Evolutionary conservation across 2,888 invertebrate genomes (phyloP).

Genomic region (Creontiades dilutus): DNA sequence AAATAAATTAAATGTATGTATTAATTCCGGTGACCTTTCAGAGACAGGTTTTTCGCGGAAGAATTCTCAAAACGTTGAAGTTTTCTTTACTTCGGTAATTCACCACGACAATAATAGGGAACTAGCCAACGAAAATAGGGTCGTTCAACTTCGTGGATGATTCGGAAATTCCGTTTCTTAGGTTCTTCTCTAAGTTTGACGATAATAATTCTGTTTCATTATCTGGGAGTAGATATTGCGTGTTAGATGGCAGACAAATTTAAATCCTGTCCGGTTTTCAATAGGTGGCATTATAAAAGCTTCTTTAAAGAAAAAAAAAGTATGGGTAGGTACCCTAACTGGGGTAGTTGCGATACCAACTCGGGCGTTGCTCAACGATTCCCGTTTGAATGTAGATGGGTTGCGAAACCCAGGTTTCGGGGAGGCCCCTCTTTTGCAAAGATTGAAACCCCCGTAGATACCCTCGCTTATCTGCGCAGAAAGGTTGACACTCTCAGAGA

Average conservation of each 20-base stretch:
- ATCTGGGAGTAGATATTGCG: neutral
- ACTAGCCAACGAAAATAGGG: too few relatives aligned
- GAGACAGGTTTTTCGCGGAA: too few relatives aligned
- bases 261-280: neutral
- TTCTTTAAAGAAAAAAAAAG: neutral
- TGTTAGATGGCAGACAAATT: neutral
- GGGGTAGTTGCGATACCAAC: constrained; percentile 20
- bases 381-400: neutral
- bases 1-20: too few relatives aligned
- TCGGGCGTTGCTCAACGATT: neutral
- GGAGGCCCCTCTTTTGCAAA: neutral
- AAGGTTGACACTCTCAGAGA: too few relatives aligned
- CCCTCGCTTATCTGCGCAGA: neutral
- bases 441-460: neutral
- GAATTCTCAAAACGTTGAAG: too few relatives aligned
- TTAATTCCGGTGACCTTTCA: too few relatives aligned
- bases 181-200: too few relatives aligned
- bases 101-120: too few relatives aligned
- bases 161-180: too few relatives aligned
- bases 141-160: too few relatives aligned
- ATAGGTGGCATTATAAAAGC: neutral
- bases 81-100: too few relatives aligned
- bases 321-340: neutral
- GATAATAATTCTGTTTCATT: too few relatives aligned
- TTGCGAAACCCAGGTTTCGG: constrained; percentile 27